Evolutionary conservation across 1,140 invertebrate species (phyloP).

Genomic region (Oscheius sp.): DNA sequence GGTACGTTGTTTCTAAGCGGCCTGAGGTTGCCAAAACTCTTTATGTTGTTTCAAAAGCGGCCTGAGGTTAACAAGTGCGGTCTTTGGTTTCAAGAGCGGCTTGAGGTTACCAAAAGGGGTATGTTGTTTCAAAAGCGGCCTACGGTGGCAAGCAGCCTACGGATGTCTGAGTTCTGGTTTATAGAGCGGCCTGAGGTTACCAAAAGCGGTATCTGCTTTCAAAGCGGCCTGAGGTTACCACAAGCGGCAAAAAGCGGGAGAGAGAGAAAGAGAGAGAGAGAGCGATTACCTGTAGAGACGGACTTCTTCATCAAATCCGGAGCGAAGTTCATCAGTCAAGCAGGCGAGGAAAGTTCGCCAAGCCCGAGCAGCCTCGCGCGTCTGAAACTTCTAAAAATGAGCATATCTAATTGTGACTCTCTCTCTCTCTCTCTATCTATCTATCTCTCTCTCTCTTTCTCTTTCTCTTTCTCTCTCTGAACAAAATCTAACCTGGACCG

Average conservation of each 20-base stretch:
- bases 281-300: conserved; percentile 34
- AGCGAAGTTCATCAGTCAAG: conserved; percentile 38
- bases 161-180: background rate
- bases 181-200: too few relatives aligned
- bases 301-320: conserved; percentile 42
- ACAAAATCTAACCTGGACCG: conserved; percentile 46
- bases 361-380: conserved; percentile 38
- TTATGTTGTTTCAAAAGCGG: too few relatives aligned
- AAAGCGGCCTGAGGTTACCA: too few relatives aligned
- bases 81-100: too few relatives aligned
- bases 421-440: too few relatives aligned
- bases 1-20: too few relatives aligned
- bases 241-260: conserved; percentile 1
- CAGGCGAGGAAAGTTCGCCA: conserved; percentile 42
- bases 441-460: too few relatives aligned
- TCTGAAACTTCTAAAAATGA: conserved; percentile 20
- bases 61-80: too few relatives aligned
- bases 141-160: background rate
- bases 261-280: background rate
- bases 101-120: too few relatives aligned
- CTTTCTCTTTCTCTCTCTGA: background rate
- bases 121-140: background rate
- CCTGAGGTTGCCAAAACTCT: too few relatives aligned
- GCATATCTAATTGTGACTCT: background rate
- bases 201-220: too few relatives aligned